A percentile compares a stretch with the other conserved stretches of the same genome.
phyloP scores from a whole-genome alignment of 2,113 vertebrate genomes.

The Sphaerodactylus townsendi region DNA sequence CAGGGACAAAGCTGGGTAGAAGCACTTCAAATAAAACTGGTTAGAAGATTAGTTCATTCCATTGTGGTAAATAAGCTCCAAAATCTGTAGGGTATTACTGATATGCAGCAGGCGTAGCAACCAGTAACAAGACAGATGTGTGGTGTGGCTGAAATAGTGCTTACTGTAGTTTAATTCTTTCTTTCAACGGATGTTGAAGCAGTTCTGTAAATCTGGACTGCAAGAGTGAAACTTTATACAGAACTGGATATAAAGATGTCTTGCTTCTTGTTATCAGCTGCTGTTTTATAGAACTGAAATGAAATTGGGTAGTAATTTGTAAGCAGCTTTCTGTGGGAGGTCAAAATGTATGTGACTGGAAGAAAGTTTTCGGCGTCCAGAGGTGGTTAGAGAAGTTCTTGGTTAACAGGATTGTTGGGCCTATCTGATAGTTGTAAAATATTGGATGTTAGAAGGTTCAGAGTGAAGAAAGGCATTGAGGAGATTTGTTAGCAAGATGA shows the following conservation, averaged over 20 bases:
- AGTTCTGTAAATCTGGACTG: constrained; percentile 2
- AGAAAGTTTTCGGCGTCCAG: background rate
- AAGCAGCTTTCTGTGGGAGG: background rate
- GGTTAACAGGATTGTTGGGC: background rate
- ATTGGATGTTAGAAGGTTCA: background rate
- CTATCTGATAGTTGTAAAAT: background rate
- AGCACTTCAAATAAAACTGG: background rate
- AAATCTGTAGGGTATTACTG: background rate
- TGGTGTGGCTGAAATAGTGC: background rate
- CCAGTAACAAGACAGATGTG: background rate
- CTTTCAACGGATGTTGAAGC: background rate
- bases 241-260: background rate
- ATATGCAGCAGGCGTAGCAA: background rate
- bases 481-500: background rate
- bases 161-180: background rate
- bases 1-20: too few relatives aligned
- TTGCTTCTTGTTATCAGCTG: constrained; percentile 5
- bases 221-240: background rate
- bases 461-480: background rate
- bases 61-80: background rate
- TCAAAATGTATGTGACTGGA: background rate
- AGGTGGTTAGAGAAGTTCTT: background rate
- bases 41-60: background rate
- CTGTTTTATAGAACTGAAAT: constrained; percentile 10
- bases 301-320: background rate